phyloP scores from a whole-genome alignment of 2,797 vertebrate genomes.

The Esox lucius region DNA sequence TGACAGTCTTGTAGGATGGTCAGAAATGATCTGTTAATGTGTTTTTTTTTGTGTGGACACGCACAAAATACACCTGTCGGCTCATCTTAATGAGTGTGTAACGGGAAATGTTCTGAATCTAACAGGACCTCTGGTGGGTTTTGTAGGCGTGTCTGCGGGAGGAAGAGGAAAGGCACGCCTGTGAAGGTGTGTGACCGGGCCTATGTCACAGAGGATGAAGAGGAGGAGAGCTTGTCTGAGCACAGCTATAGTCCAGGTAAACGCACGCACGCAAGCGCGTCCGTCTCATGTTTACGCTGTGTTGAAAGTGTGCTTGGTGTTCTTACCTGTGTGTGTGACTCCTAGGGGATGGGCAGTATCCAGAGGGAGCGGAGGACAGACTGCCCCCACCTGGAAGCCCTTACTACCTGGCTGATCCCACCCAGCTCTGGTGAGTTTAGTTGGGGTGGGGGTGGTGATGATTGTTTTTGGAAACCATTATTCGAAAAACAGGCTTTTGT shows the following conservation, averaged over 20 bases:
- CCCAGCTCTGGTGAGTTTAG: slow-evolving; percentile 74
- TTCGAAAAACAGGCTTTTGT: no score
- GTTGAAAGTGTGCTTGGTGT: background rate
- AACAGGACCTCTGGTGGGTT: background rate
- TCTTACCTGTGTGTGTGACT: slow-evolving; percentile 12
- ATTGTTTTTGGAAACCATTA: no score
- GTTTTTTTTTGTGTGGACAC: background rate
- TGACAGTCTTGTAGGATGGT: background rate
- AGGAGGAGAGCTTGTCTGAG: slow-evolving; percentile 84
- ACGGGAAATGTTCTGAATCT: background rate
- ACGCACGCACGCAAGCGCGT: slow-evolving; percentile 13
- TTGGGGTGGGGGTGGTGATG: no score
- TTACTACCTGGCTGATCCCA: slow-evolving; percentile 78
- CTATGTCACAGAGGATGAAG: slow-evolving; percentile 82
- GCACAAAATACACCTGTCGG: background rate
- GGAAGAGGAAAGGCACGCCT: slow-evolving; percentile 82
- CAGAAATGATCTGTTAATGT: background rate
- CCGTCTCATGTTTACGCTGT: background rate
- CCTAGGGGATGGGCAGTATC: slow-evolving; percentile 77
- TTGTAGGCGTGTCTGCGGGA: slow-evolving; percentile 71
- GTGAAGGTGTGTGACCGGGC: slow-evolving; percentile 82
- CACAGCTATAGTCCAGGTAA: slow-evolving; percentile 83
- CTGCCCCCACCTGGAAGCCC: slow-evolving; percentile 77
- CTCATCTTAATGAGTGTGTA: background rate
- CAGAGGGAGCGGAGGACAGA: slow-evolving; percentile 75